Conservation (phyloP, 2,113 vertebrate genomes). For the Sterna hirundo region DNA sequence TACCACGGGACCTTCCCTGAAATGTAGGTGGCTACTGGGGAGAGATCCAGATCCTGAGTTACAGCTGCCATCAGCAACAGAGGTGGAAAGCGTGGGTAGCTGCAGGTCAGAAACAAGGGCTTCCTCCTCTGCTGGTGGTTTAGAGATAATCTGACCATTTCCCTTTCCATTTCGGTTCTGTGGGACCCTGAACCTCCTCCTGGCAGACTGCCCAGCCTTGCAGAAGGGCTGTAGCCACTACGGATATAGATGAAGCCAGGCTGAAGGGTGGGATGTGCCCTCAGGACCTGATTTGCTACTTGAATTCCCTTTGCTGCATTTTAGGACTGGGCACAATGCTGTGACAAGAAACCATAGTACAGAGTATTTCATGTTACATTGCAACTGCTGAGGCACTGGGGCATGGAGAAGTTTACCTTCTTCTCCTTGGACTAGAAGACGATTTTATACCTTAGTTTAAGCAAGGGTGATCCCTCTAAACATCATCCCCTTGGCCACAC, state of each 20-base stretch:
- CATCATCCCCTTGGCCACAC: background rate
- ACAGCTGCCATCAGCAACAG: background rate
- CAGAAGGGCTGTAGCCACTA: background rate
- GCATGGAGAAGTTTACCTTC: background rate
- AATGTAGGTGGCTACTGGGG: background rate
- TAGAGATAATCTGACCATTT: background rate
- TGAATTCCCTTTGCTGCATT: background rate
- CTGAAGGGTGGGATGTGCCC: background rate
- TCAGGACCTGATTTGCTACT: background rate
- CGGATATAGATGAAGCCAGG: accelerated
- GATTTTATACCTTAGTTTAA: background rate
- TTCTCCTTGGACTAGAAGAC: background rate
- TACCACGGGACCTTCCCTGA: background rate
- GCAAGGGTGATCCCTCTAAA: background rate
- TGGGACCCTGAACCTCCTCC: background rate
- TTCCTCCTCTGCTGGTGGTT: background rate
- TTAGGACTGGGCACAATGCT: background rate
- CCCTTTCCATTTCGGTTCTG: background rate
- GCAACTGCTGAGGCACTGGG: background rate
- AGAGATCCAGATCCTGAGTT: background rate
- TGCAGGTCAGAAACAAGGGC: background rate
- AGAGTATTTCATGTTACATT: background rate
- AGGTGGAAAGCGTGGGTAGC: background rate
- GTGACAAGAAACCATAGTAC: background rate
- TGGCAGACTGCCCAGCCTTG: background rate